These are phyloP conservation scores for Trichopria drosophilae DNA, from an alignment of 2,888 invertebrate species.

Conservation along the genomic window DNA sequence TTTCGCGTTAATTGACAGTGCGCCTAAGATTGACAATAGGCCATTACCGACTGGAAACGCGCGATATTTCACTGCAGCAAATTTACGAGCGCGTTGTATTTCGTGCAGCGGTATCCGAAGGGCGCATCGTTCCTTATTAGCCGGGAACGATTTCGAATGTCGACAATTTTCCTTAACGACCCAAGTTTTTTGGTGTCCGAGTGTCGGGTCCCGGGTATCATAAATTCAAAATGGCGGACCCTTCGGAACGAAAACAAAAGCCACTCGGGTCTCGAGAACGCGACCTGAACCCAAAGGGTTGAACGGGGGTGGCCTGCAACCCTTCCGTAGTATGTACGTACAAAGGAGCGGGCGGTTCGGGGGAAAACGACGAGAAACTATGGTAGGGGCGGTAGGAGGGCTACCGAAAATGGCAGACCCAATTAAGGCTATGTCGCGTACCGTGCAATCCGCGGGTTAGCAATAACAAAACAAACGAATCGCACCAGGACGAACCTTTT, in stretches of 20 bases:
- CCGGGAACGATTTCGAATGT: too few relatives aligned
- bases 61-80: too few relatives aligned
- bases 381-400: constrained; percentile 36
- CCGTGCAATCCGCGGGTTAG: constrained; percentile 40
- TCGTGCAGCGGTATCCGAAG: too few relatives aligned
- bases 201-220: constrained; percentile 50
- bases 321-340: constrained; percentile 51
- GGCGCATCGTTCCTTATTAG: too few relatives aligned
- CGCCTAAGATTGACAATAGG: too few relatives aligned
- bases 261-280: constrained; percentile 48
- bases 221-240: constrained; percentile 59
- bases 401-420: constrained; percentile 58
- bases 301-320: constrained; percentile 45
- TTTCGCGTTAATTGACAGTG: too few relatives aligned
- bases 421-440: constrained; percentile 51
- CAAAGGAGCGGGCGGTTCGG: constrained; percentile 24
- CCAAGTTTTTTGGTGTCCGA: constrained; percentile 58
- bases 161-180: constrained; percentile 56
- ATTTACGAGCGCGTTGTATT: too few relatives aligned
- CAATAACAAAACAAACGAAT: too few relatives aligned
- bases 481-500: too few relatives aligned
- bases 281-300: constrained; percentile 43
- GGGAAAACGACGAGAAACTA: constrained; percentile 1
- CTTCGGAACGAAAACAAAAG: constrained; percentile 57
- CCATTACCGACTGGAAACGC: too few relatives aligned